A percentile compares a stretch with the other conserved stretches of the same genome.
Evolutionary conservation across 2,797 vertebrate species (phyloP).

Genomic region (Graptemys geographica): DNA sequence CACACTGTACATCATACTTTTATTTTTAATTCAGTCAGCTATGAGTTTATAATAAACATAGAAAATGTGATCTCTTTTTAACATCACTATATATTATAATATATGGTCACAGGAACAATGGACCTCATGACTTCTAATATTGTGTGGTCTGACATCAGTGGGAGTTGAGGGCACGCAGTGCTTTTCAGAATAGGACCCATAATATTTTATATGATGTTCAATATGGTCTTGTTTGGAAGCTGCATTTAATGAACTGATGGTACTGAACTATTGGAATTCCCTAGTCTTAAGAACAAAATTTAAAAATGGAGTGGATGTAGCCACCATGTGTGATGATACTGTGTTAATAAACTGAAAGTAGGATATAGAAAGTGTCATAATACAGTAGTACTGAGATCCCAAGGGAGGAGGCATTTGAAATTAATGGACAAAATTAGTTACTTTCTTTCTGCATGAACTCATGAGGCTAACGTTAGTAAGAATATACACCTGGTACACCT

Average conservation of each 20-base stretch:
- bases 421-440: background rate
- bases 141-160: slow-evolving; percentile 41
- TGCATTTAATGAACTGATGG: background rate
- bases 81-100: background rate
- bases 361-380: background rate
- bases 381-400: background rate
- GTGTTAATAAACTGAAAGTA: background rate
- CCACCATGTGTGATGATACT: background rate
- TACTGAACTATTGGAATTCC: background rate
- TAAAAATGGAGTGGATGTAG: background rate
- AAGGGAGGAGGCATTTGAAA: background rate
- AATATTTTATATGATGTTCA: background rate
- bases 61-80: background rate
- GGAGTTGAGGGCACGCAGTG: background rate
- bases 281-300: background rate
- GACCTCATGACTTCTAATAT: slow-evolving; percentile 11
- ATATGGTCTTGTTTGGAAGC: background rate
- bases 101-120: slow-evolving; percentile 31
- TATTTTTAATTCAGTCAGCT: background rate
- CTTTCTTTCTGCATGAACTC: background rate
- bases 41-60: background rate
- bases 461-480: background rate
- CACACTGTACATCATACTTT: background rate
- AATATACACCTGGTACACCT: background rate
- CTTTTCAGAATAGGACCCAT: slow-evolving; percentile 14